Conservation (phyloP, 1,140 invertebrate species). For the Monochamus saltuarius region DNA sequence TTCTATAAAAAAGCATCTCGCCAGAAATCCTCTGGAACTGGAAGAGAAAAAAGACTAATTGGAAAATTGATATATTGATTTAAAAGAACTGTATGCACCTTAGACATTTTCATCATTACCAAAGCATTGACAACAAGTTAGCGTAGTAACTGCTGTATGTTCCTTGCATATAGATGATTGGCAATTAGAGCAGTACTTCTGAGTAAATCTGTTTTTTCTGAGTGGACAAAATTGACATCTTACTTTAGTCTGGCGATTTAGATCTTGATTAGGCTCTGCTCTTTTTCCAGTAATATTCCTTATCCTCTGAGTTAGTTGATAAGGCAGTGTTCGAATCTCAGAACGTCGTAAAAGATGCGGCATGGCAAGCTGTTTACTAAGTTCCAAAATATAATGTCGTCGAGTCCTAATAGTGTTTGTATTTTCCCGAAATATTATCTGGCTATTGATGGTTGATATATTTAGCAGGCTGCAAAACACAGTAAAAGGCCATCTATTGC, state of each 20-base stretch:
- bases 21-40: no score
- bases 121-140: conserved; percentile 5
- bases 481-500: conserved; percentile 14
- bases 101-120: no score
- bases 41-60: no score
- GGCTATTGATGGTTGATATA: not conserved
- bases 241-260: not conserved
- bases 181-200: conserved; percentile 10
- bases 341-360: not conserved
- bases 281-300: no score
- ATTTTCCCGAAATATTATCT: not conserved
- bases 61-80: no score
- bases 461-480: conserved; percentile 5
- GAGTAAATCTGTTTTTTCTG: conserved; percentile 21
- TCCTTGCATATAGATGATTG: conserved; percentile 7
- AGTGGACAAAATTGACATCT: conserved; percentile 14
- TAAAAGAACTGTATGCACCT: no score
- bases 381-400: not conserved
- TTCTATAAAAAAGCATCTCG: no score
- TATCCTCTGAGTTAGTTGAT: no score
- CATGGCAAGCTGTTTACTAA: not conserved
- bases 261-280: no score
- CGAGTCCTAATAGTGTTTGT: not conserved
- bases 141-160: conserved; percentile 7
- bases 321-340: not conserved